Evolutionary conservation across 2,113 vertebrate genomes (phyloP).

Genomic region (Cygnus buccinator): DNA sequence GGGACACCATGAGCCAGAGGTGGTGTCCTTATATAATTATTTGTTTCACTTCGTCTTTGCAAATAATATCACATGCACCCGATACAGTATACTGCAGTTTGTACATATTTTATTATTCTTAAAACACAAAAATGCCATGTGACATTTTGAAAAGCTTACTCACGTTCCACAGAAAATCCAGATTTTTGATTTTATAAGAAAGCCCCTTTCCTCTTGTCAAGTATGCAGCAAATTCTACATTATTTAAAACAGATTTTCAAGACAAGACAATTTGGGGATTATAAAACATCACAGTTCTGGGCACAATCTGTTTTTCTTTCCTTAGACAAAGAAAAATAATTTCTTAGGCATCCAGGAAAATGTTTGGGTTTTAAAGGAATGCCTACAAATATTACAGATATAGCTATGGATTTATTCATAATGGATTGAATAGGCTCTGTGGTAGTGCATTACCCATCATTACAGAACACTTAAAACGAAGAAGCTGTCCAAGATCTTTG

Average conservation of each 20-base stretch:
- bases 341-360: slow-evolving; percentile 7
- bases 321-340: slow-evolving; percentile 1
- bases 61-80: neutral
- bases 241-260: slow-evolving; percentile 1
- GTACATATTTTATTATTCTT: neutral
- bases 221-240: slow-evolving; percentile 1
- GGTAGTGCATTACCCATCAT: neutral
- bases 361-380: neutral
- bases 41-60: neutral
- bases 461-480: neutral
- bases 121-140: neutral
- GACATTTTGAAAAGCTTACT: neutral
- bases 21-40: neutral
- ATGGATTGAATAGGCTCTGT: neutral
- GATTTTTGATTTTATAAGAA: neutral
- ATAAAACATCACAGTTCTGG: slow-evolving; percentile 20
- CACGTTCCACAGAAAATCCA: neutral
- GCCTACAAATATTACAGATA: neutral
- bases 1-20: neutral
- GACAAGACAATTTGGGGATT: neutral
- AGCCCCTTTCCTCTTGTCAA: neutral
- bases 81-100: neutral
- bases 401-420: neutral
- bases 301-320: neutral
- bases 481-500: neutral